phyloP scores from a whole-genome alignment of 2,113 vertebrate species.

The Malurus cyaneus region DNA sequence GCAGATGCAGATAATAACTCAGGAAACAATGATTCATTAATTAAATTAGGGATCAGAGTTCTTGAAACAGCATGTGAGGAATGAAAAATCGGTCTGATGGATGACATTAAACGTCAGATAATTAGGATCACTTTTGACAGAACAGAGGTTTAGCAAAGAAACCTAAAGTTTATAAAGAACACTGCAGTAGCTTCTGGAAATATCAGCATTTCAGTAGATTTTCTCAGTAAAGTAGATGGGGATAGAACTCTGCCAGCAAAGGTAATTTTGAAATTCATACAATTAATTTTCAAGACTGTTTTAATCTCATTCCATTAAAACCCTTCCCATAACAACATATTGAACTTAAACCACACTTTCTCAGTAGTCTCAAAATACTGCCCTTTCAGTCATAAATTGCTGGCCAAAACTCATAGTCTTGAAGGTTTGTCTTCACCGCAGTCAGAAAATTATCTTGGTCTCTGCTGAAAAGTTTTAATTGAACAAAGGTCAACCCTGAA shows the following conservation, averaged over 20 bases:
- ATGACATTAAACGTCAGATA: slow-evolving; percentile 7
- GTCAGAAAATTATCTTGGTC: not conserved
- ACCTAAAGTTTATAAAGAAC: slow-evolving; percentile 7
- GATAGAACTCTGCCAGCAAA: not conserved
- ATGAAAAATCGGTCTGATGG: slow-evolving; percentile 36
- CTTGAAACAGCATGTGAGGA: slow-evolving; percentile 36
- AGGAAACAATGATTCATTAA: slow-evolving; percentile 57
- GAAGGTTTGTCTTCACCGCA: not conserved
- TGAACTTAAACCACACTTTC: not conserved
- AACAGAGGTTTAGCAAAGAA: slow-evolving; percentile 34
- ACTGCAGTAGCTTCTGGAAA: slow-evolving; percentile 13
- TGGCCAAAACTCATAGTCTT: not conserved
- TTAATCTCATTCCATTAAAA: not conserved
- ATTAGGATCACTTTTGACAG: slow-evolving; percentile 56
- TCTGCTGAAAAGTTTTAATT: not conserved
- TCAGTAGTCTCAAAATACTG: not conserved
- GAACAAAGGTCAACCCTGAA: not conserved
- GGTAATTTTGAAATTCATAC: not conserved
- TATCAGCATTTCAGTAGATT: not conserved
- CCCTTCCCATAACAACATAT: not conserved
- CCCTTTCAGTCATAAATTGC: not conserved
- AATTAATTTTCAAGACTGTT: not conserved
- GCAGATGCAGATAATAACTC: not conserved
- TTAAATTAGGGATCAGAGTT: slow-evolving; percentile 50
- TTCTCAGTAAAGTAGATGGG: not conserved